Percentiles rank a stretch among this genome's conserved stretches.
Conservation (phyloP, 2,113 vertebrate genomes). For the Xiphorhynchus elegans region DNA sequence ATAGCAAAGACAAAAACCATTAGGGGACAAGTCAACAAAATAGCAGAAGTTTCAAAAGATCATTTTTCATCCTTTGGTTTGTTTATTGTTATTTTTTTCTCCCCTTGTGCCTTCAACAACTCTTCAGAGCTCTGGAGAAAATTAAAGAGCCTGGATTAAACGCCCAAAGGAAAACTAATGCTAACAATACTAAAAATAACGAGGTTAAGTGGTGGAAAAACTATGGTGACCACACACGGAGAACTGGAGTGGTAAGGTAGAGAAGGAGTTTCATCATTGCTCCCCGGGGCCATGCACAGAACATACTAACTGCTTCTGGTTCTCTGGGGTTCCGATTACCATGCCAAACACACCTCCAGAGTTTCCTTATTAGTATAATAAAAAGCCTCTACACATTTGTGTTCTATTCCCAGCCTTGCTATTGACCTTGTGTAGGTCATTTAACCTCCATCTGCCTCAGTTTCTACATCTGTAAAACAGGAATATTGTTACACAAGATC, state of each 20-base stretch:
- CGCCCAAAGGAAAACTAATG: slow-evolving; percentile 64
- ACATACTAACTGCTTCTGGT: not conserved
- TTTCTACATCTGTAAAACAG: slow-evolving; percentile 35
- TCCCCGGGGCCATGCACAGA: slow-evolving; percentile 60
- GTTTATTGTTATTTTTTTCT: slow-evolving; percentile 6
- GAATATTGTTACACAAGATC: not conserved
- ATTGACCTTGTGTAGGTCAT: slow-evolving; percentile 65
- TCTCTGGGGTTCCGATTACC: slow-evolving; percentile 69
- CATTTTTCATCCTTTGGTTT: slow-evolving; percentile 33
- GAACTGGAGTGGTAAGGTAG: slow-evolving; percentile 51
- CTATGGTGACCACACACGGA: slow-evolving; percentile 29
- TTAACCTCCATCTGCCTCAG: slow-evolving; percentile 65
- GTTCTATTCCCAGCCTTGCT: slow-evolving; percentile 63
- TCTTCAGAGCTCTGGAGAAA: slow-evolving; percentile 63
- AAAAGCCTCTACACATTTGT: slow-evolving; percentile 65
- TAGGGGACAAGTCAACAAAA: slow-evolving; percentile 33
- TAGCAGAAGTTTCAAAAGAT: not conserved
- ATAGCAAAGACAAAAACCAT: slow-evolving; percentile 42
- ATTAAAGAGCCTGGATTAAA: slow-evolving; percentile 70
- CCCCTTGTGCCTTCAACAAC: slow-evolving; percentile 32
- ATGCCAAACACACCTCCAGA: slow-evolving; percentile 66
- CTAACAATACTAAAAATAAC: slow-evolving; percentile 58
- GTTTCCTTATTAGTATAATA: slow-evolving; percentile 71
- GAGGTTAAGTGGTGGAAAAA: slow-evolving; percentile 36
- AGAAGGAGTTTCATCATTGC: slow-evolving; percentile 78